phyloP scores from a whole-genome alignment of 53 echinoderm and acorn worm genomes.

The Temnopleurus reevesii region DNA sequence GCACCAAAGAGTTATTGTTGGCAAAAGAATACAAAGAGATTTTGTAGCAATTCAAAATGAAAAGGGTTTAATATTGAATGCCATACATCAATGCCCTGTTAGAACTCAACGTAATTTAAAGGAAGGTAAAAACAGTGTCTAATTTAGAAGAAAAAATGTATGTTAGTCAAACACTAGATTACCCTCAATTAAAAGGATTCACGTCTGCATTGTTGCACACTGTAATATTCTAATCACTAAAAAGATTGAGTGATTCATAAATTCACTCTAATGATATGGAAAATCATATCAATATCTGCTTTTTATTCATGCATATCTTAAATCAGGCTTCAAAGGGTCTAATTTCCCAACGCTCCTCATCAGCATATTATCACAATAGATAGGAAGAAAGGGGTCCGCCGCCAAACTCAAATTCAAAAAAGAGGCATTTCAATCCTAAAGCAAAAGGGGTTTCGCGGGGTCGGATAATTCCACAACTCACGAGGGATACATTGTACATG shows the following conservation, averaged over 20 bases:
- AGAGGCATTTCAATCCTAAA: slow-evolving; percentile 17
- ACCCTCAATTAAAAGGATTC: no score
- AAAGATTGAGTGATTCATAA: not conserved
- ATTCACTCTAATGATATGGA: not conserved
- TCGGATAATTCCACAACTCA: slow-evolving; percentile 39
- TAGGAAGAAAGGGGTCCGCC: slow-evolving; percentile 27
- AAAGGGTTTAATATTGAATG: no score
- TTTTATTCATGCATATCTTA: not conserved
- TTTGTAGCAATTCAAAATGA: no score
- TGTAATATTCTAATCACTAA: no score
- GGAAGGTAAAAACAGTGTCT: no score
- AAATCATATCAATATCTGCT: not conserved
- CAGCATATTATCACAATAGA: slow-evolving; percentile 7
- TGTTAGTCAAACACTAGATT: no score
- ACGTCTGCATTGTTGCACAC: no score
- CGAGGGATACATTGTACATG: slow-evolving; percentile 56
- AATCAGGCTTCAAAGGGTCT: not conserved
- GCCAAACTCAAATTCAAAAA: not conserved
- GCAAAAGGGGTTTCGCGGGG: not conserved
- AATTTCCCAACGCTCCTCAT: slow-evolving; percentile 25
- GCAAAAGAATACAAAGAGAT: no score
- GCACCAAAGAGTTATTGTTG: no score
- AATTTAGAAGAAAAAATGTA: no score
- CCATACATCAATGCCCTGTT: no score
- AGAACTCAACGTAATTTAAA: no score